Percentiles rank a stretch among this genome's conserved stretches.
phyloP scores from a whole-genome alignment of 37 sponge, comb jelly and placozoan genomes.

The Hormiphora californensis region DNA sequence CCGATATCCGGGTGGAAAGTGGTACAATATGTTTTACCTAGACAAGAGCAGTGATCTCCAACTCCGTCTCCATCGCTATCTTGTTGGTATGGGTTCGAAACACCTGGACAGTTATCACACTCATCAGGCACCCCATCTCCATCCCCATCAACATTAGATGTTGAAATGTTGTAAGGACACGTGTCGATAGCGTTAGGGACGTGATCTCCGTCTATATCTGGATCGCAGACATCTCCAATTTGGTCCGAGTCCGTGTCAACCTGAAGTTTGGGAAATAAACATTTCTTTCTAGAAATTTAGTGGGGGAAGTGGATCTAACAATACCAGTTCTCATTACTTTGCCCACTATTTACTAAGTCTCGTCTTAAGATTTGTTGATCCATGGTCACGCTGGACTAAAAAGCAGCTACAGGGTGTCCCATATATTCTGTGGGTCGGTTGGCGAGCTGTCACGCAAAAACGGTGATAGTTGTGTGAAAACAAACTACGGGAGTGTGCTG shows the following conservation, averaged over 20 bases:
- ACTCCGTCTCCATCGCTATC: constrained; percentile 50
- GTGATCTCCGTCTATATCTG: constrained; percentile 58
- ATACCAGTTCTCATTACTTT: too few species aligned
- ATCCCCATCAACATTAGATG: constrained; percentile 53
- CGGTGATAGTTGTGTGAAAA: too few species aligned
- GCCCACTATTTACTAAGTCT: too few species aligned
- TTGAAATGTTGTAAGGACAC: neutral
- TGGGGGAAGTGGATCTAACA: too few species aligned
- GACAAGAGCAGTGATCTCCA: constrained; percentile 38
- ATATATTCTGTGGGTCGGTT: too few species aligned
- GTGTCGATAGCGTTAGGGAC: constrained; percentile 56
- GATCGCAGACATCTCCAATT: constrained; percentile 73
- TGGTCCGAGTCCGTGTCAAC: constrained; percentile 68
- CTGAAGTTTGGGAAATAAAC: too few species aligned
- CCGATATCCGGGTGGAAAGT: neutral
- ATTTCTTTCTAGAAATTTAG: too few species aligned
- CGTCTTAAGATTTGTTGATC: too few species aligned
- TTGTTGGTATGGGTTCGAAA: constrained; percentile 60
- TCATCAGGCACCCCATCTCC: constrained; percentile 55
- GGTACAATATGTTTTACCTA: neutral
- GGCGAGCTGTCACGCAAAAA: too few species aligned
- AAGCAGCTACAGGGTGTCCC: too few species aligned
- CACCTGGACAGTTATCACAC: constrained; percentile 58
- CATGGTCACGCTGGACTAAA: too few species aligned
- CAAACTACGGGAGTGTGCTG: too few species aligned